Conservation (phyloP, 2,888 invertebrate genomes). For the Kuschelorhynchus macadamiae region DNA sequence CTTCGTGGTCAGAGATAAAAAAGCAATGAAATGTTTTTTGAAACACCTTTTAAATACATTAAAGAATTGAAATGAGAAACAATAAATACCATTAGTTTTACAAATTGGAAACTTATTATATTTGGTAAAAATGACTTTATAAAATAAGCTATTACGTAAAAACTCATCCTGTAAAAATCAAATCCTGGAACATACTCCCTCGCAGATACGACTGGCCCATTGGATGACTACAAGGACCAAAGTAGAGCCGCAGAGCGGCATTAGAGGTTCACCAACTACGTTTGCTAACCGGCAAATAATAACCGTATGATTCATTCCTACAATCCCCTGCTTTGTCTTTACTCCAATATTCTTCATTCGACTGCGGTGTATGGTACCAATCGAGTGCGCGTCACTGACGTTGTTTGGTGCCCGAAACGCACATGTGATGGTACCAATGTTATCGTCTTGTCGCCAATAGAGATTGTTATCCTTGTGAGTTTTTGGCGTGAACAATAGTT, state of each 20-base stretch:
- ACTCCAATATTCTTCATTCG: conserved; percentile 15
- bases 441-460: conserved; percentile 37
- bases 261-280: conserved; percentile 25
- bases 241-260: conserved; percentile 31
- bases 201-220: conserved; percentile 10
- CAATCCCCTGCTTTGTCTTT: conserved; percentile 13
- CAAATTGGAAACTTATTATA: too few species aligned
- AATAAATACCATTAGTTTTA: too few species aligned
- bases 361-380: conserved; percentile 28
- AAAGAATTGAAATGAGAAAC: too few species aligned
- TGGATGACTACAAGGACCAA: conserved; percentile 39
- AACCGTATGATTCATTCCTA: conserved; percentile 23
- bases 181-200: conserved; percentile 34
- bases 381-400: conserved; percentile 29
- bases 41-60: too few species aligned
- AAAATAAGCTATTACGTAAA: too few species aligned
- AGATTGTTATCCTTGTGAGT: conserved; percentile 18
- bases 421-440: conserved; percentile 27
- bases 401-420: conserved; percentile 29
- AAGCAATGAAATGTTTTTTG: too few species aligned
- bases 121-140: too few species aligned
- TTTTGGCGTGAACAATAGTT: conserved; percentile 21
- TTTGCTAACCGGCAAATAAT: conserved; percentile 8
- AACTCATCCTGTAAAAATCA: not conserved
- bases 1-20: too few species aligned